Base-by-base conservation (phyloP, 2,113 vertebrate species). In the Aplodontia rufa region DNA sequence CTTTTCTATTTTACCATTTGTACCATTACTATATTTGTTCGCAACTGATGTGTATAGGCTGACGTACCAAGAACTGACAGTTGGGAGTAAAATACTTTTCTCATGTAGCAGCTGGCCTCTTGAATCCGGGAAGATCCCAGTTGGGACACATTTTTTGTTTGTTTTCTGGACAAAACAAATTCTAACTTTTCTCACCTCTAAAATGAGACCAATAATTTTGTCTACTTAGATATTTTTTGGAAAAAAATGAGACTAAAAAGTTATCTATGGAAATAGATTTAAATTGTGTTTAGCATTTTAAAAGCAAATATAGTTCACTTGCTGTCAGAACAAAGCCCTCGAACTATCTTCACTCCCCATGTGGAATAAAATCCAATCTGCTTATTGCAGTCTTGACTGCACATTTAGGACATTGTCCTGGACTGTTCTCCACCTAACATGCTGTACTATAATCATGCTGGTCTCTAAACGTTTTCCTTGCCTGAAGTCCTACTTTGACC, bases 171-270 rank as follows among this genome's bases (percentile, higher is more conserved):
- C 40, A 84, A 2, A 20, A 89, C 80, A 87, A 1, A 24, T 32
- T 58, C 5, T 90, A 30, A 51, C 35, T 95, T 87, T 96, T n/a
- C 26, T 45, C 12, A 66, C 10, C 12, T n/a, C 14, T 88, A 69
- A 84, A 90, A 66, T 93, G 4, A 94, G 14, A 53, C 19, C 9
- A 78, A 45, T 84, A 62, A 89, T 69, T 93, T 72, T 79, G 28
- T 60, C 20, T 79, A 16, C 17, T 1, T 74, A 24, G 1, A 28
- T 81, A 84, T 90, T 35, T 90, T 5, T 53, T 79, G 12, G 5
- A 75, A 51, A 16, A 16, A 91, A 95, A 91, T 80, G n/a, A 87
- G 6, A 60, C 85, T 28, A 13, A 68, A 87, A 87, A 71, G 1
- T 16, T 83, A 13, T 72, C 40, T 66, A 13, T 81, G n/a, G 78